phyloP scores from a whole-genome alignment of 2,888 invertebrate species.

The Bombylius discolor region DNA sequence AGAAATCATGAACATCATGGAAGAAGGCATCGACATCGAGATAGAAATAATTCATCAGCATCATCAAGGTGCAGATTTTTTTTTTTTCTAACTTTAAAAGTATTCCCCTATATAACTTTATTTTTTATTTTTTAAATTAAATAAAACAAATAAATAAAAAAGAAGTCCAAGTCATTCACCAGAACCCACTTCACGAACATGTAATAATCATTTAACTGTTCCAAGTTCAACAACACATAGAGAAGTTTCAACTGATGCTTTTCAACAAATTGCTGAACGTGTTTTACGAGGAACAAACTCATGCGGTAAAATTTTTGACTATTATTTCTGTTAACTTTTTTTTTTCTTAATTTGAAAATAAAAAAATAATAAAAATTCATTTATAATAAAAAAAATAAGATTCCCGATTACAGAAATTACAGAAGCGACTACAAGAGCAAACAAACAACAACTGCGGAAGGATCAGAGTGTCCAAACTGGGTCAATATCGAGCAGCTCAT shows the following conservation, averaged over 20 bases:
- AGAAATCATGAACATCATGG: neutral
- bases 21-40: conserved; percentile 11
- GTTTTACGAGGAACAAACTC: conserved; percentile 27
- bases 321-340: neutral
- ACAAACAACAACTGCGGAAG: conserved; percentile 12
- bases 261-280: conserved; percentile 20
- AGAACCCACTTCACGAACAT: no score
- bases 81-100: no score
- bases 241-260: conserved; percentile 10
- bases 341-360: neutral
- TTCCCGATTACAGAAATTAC: conserved; percentile 34
- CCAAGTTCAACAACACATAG: conserved; percentile 1
- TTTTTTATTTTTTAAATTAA: neutral
- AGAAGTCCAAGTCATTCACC: no score
- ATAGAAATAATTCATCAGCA: neutral
- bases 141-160: no score
- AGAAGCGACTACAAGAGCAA: conserved; percentile 22
- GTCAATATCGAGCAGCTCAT: conserved; percentile 26
- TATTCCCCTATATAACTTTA: neutral
- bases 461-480: conserved; percentile 19
- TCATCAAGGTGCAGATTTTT: conserved; percentile 11
- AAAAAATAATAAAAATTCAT: conserved; percentile 1
- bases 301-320: conserved; percentile 25
- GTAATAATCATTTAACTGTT: neutral
- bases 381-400: conserved; percentile 24